Percentiles rank a stretch among this genome's conserved stretches.
Conservation (phyloP, 2,113 vertebrate species). For the Rhegmatorhina hoffmannsi region DNA sequence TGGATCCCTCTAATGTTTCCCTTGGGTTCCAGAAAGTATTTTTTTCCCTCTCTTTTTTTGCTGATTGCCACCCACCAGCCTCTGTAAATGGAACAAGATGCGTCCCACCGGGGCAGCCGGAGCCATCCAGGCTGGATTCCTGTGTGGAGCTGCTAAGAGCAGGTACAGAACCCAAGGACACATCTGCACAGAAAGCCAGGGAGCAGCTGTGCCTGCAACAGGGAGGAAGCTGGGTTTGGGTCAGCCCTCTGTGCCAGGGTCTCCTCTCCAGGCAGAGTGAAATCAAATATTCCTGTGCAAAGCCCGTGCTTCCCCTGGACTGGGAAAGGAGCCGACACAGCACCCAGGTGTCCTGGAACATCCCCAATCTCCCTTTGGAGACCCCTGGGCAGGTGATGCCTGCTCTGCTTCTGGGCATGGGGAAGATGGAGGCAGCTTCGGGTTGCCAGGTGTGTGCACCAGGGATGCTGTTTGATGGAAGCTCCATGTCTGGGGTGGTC, state of each 20-base stretch:
- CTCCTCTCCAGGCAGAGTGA: not conserved
- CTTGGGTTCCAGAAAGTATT: conserved; percentile 13
- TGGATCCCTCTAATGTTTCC: conserved; percentile 45
- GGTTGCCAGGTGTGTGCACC: not conserved
- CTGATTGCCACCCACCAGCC: conserved; percentile 62
- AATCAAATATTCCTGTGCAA: not conserved
- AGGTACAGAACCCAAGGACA: not conserved
- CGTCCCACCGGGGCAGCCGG: not conserved
- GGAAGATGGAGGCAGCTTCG: accelerated
- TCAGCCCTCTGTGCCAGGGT: not conserved
- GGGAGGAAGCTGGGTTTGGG: not conserved
- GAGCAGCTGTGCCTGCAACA: not conserved
- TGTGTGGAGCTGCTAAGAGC: not conserved
- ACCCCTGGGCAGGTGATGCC: not conserved
- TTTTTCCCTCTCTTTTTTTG: conserved; percentile 47
- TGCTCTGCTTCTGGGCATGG: not conserved
- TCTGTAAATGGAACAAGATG: conserved; percentile 47
- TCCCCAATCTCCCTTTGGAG: not conserved
- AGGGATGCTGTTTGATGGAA: not conserved
- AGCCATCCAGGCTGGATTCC: not conserved
- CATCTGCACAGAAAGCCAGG: not conserved
- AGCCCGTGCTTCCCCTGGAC: not conserved
- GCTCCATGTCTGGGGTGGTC: not conserved
- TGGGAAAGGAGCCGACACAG: not conserved
- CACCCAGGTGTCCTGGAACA: not conserved